phyloP scores from a whole-genome alignment of 2,113 vertebrate genomes.

The Orthonyx spaldingii region DNA sequence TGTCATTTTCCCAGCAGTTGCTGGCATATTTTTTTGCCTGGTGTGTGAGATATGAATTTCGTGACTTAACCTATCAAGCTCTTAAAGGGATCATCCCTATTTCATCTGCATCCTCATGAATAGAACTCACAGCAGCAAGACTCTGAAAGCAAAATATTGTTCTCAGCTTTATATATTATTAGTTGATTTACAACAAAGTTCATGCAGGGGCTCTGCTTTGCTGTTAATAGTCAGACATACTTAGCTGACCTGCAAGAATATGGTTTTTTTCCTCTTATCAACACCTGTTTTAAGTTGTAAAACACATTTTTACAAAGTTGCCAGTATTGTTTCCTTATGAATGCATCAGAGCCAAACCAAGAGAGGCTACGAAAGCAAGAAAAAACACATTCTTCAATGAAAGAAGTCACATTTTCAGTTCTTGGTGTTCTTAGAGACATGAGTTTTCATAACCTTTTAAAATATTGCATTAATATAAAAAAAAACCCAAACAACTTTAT shows the following conservation, averaged over 20 bases:
- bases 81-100: constrained; percentile 45
- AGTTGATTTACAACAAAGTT: not conserved
- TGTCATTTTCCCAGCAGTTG: constrained; percentile 70
- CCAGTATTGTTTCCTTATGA: not conserved
- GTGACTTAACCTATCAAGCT: constrained; percentile 11
- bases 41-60: constrained; percentile 51
- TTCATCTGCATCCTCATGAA: not conserved
- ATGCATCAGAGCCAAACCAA: not conserved
- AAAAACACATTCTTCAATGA: not conserved
- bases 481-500: not conserved
- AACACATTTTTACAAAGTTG: not conserved
- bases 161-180: not conserved
- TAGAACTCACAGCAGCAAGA: not conserved
- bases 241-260: not conserved
- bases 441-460: not conserved
- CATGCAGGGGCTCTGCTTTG: not conserved
- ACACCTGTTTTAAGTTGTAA: not conserved
- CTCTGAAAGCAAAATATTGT: not conserved
- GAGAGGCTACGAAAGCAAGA: not conserved
- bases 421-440: not conserved
- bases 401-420: not conserved
- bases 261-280: accelerated
- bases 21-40: constrained; percentile 54
- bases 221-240: not conserved
- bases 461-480: not conserved